Conservation (phyloP, 2,888 invertebrate species). For the Chalcis sispes region DNA sequence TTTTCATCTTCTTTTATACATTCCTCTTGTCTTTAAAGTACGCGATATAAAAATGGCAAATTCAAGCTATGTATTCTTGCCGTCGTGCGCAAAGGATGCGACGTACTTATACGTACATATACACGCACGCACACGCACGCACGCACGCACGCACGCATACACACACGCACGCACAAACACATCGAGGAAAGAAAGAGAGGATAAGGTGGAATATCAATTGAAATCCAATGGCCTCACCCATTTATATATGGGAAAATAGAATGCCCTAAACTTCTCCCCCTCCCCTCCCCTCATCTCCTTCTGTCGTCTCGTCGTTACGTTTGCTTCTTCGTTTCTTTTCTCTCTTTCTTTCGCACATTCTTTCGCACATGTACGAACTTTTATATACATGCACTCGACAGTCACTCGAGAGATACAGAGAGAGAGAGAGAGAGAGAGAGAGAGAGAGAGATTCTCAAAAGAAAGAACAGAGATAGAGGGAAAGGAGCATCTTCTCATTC, state of each 20-base stretch:
- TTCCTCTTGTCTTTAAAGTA: conserved; percentile 10
- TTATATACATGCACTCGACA: background rate
- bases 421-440: conserved; percentile 20
- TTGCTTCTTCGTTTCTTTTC: conserved; percentile 17
- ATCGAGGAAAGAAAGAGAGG: background rate
- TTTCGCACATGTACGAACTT: conserved; percentile 1
- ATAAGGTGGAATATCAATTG: conserved; percentile 41
- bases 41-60: conserved; percentile 27
- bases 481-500: background rate
- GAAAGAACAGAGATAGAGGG: background rate
- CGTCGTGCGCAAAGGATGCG: too few relatives aligned
- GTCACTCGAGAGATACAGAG: background rate
- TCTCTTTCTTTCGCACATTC: background rate
- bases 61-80: conserved; percentile 9
- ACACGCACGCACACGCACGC: too few relatives aligned
- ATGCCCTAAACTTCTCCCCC: conserved; percentile 29
- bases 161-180: too few relatives aligned
- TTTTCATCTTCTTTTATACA: background rate
- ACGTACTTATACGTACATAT: too few relatives aligned
- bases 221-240: conserved; percentile 43
- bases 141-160: background rate
- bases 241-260: conserved; percentile 53
- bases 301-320: conserved; percentile 9
- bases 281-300: conserved; percentile 1
- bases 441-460: conserved; percentile 62